Conservation (phyloP, 2,113 vertebrate genomes). For the Macrotus californicus region DNA sequence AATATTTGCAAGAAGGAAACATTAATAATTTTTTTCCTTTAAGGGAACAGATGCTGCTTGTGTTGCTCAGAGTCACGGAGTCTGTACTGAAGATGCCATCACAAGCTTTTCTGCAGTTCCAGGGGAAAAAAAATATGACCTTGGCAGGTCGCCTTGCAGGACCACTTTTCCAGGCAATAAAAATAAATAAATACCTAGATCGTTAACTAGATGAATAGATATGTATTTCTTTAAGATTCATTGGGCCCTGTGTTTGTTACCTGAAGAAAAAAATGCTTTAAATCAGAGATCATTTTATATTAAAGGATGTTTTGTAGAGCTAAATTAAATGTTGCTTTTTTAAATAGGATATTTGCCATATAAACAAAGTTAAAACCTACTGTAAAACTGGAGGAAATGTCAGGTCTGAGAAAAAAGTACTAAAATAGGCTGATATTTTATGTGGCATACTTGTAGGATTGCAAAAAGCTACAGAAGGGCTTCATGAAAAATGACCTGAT, state of each 20-base stretch:
- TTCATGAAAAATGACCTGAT: background rate
- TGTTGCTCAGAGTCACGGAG: constrained; percentile 96
- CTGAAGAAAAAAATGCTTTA: background rate
- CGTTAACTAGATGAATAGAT: constrained; percentile 25
- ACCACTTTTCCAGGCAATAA: constrained; percentile 95
- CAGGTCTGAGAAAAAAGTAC: background rate
- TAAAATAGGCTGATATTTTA: background rate
- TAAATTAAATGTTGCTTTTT: constrained; percentile 28
- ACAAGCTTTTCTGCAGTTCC: constrained; percentile 90
- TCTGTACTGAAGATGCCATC: constrained; percentile 97
- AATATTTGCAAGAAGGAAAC: constrained; percentile 13
- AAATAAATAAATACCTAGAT: constrained; percentile 38
- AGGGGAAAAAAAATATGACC: constrained; percentile 92
- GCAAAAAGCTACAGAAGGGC: background rate
- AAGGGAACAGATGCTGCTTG: constrained; percentile 97
- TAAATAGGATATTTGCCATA: background rate
- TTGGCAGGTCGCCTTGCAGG: constrained; percentile 95
- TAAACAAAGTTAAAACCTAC: background rate
- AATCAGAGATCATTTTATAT: constrained; percentile 16
- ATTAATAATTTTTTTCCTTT: constrained; percentile 72
- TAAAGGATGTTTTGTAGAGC: constrained; percentile 24
- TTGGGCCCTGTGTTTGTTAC: constrained; percentile 2
- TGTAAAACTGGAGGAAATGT: background rate
- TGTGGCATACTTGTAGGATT: background rate
- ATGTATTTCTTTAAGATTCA: background rate